Conservation (phyloP, 64 coral and sea anemone genomes). For the Montipora foliosa region DNA sequence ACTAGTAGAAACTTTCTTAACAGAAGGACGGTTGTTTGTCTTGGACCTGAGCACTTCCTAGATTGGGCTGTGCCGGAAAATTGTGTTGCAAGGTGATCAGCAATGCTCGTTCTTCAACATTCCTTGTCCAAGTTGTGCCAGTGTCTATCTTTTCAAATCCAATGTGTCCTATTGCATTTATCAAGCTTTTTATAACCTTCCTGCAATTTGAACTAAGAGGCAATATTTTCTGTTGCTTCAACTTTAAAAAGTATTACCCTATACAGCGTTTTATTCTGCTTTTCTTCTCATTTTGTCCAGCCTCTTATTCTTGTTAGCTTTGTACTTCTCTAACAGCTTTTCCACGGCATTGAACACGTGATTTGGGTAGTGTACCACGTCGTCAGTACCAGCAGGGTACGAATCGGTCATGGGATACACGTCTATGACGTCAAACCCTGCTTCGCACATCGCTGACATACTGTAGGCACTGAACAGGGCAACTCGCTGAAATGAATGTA, state of each 20-base stretch:
- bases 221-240: too few relatives aligned
- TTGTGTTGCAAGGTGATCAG: too few relatives aligned
- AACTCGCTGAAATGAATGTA: constrained; percentile 65
- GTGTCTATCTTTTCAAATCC: too few relatives aligned
- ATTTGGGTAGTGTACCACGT: constrained; percentile 59
- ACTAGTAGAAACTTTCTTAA: too few relatives aligned
- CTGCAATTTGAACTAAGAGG: too few relatives aligned
- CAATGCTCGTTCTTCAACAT: too few relatives aligned
- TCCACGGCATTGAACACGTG: constrained; percentile 35
- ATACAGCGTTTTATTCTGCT: not conserved
- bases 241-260: not conserved
- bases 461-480: constrained; percentile 81
- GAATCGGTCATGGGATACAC: constrained; percentile 87
- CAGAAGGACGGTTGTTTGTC: too few relatives aligned
- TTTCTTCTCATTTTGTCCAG: not conserved
- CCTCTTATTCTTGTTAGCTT: not conserved
- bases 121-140: too few relatives aligned
- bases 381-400: constrained; percentile 64
- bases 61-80: too few relatives aligned
- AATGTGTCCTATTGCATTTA: too few relatives aligned
- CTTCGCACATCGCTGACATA: constrained; percentile 84
- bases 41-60: too few relatives aligned
- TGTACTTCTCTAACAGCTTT: constrained; percentile 49
- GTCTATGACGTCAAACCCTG: constrained; percentile 91
- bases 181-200: too few relatives aligned